phyloP scores from a whole-genome alignment of 2,888 invertebrate genomes.

The Drosophila colorata region DNA sequence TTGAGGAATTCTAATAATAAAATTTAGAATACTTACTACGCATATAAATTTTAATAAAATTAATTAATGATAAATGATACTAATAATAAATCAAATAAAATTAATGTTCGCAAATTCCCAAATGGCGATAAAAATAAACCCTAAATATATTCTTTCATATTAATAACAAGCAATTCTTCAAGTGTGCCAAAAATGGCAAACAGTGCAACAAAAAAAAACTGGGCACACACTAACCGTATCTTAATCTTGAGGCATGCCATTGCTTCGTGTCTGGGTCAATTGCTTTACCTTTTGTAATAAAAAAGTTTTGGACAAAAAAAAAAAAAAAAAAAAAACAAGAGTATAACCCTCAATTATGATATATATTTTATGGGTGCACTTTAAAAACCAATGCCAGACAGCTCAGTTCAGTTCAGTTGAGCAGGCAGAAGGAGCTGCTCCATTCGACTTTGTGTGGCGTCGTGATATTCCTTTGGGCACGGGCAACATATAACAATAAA shows the following conservation, averaged over 20 bases:
- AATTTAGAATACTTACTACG: neutral
- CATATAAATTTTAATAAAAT: too few species aligned
- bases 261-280: constrained; percentile 51
- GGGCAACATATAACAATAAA: constrained; percentile 76
- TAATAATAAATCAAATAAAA: constrained; percentile 1
- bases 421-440: constrained; percentile 20
- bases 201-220: constrained; percentile 18
- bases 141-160: constrained; percentile 31
- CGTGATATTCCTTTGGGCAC: constrained; percentile 56
- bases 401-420: constrained; percentile 31
- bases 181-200: constrained; percentile 28
- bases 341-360: constrained; percentile 77
- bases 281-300: constrained; percentile 50
- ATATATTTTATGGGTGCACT: constrained; percentile 79
- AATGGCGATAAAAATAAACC: constrained; percentile 16
- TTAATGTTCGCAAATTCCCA: constrained; percentile 12
- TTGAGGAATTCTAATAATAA: neutral
- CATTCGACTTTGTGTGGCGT: constrained; percentile 30
- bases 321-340: constrained; percentile 19
- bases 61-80: too few species aligned
- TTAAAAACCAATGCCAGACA: constrained; percentile 57
- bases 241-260: constrained; percentile 60
- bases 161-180: constrained; percentile 35
- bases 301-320: constrained; percentile 40
- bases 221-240: constrained; percentile 59